These are phyloP conservation scores for Spea hammondii DNA, from an alignment of 2,797 vertebrate genomes.

Conservation along the genomic window DNA sequence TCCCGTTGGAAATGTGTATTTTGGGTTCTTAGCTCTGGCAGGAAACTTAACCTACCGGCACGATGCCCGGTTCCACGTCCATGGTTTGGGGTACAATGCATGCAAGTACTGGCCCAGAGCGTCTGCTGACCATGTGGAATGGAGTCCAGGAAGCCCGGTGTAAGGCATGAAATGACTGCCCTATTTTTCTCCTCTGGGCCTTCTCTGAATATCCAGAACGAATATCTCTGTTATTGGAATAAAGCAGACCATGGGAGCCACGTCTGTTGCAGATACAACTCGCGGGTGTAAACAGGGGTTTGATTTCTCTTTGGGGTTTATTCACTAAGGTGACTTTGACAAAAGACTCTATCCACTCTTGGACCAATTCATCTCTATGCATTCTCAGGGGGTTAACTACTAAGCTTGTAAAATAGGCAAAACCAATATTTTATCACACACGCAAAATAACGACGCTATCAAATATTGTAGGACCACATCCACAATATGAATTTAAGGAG, in stretches of 20 bases:
- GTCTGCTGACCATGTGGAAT: neutral
- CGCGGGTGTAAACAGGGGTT: neutral
- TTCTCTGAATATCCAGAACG: neutral
- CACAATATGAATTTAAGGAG: no score
- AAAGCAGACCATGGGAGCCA: neutral
- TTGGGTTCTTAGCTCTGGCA: slow-evolving; percentile 21
- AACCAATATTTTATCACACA: no score
- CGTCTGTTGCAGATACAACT: neutral
- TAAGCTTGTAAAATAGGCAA: no score
- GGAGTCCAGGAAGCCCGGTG: neutral
- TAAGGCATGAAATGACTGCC: neutral
- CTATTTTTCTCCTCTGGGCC: no score
- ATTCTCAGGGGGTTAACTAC: no score
- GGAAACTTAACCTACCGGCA: slow-evolving; percentile 13
- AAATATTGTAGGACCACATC: no score
- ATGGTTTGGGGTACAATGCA: neutral
- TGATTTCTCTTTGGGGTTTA: neutral
- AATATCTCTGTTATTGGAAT: neutral
- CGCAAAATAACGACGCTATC: no score
- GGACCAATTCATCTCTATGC: no score
- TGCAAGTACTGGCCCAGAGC: neutral
- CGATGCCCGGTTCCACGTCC: neutral
- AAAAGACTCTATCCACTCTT: no score
- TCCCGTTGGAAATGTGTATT: slow-evolving; percentile 48
- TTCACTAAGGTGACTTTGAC: no score